phyloP scores from a whole-genome alignment of 2,113 vertebrate species.

The Dinomys branickii region DNA sequence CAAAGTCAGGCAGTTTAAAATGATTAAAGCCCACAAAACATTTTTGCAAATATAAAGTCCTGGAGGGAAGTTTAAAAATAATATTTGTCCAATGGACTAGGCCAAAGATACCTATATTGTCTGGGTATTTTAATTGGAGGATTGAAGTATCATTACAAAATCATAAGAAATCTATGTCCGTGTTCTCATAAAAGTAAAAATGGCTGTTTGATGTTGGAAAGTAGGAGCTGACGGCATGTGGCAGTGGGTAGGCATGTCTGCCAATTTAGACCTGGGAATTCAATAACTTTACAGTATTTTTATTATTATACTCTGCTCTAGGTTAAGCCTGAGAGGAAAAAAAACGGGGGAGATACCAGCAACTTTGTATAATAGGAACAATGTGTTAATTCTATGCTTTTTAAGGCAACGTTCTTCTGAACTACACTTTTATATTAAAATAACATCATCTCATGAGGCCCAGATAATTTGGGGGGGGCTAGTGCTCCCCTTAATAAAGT shows the following conservation, averaged over 20 bases:
- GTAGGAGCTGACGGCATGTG: constrained; percentile 36
- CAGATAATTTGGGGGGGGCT: neutral
- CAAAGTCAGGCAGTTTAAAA: constrained; percentile 62
- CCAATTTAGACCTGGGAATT: constrained; percentile 62
- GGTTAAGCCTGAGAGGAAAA: neutral
- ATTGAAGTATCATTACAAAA: constrained; percentile 76
- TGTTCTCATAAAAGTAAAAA: constrained; percentile 77
- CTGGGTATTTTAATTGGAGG: constrained; percentile 80
- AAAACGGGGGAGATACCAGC: neutral
- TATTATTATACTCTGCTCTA: constrained; percentile 57
- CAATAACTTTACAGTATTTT: constrained; percentile 67
- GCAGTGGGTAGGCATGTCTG: constrained; percentile 34
- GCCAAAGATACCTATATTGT: constrained; percentile 79
- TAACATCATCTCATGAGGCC: constrained; percentile 27
- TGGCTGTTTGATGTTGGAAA: constrained; percentile 70
- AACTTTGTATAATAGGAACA: constrained; percentile 37
- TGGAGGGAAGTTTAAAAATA: constrained; percentile 76
- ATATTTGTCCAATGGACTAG: constrained; percentile 71
- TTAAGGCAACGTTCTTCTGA: neutral
- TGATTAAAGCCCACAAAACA: constrained; percentile 72
- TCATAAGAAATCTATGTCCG: constrained; percentile 67
- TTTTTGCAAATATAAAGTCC: constrained; percentile 74
- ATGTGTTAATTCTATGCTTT: constrained; percentile 59
- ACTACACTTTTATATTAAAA: constrained; percentile 55
- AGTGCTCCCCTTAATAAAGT: constrained; percentile 56